phyloP scores from a whole-genome alignment of 2,888 invertebrate genomes.

The Lysandra bellargus region DNA sequence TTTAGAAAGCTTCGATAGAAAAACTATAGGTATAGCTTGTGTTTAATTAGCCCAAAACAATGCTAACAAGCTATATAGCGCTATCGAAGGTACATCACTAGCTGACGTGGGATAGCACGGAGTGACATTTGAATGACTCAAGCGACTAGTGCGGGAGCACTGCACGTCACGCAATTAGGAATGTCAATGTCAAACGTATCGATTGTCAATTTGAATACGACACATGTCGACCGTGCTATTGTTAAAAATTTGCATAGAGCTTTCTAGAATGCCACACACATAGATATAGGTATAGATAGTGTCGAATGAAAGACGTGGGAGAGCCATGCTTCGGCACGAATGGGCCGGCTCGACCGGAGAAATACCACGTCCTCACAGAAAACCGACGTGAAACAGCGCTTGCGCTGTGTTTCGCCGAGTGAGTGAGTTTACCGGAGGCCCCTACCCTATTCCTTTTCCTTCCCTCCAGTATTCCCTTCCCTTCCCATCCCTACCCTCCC shows the following conservation, averaged over 20 bases:
- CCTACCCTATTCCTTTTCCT: too few species aligned
- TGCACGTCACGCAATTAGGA: conserved; percentile 60
- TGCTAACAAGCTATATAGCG: conserved; percentile 29
- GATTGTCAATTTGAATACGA: conserved; percentile 33
- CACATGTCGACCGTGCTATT: conserved; percentile 33
- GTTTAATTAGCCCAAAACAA: conserved; percentile 29
- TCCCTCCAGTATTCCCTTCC: too few species aligned
- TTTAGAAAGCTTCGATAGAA: not conserved
- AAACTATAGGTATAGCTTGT: not conserved
- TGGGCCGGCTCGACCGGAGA: too few species aligned
- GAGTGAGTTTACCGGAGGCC: too few species aligned
- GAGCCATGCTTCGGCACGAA: too few species aligned
- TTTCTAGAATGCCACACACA: conserved; percentile 15
- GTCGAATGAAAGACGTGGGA: not conserved
- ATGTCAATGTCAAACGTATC: conserved; percentile 58
- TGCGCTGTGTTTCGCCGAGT: too few species aligned
- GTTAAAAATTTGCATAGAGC: conserved; percentile 27
- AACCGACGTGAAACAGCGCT: too few species aligned
- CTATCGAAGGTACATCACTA: conserved; percentile 37
- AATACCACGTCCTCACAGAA: too few species aligned
- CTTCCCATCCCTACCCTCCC: too few species aligned
- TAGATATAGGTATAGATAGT: not conserved
- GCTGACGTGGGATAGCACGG: conserved; percentile 43
- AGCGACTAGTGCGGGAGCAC: conserved; percentile 36
- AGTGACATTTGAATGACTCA: conserved; percentile 64